Evolutionary conservation across 92 coral and sea anemone species (phyloP), one percentile per base, ranked within the genome.

Genomic region (Porites divaricata): DNA sequence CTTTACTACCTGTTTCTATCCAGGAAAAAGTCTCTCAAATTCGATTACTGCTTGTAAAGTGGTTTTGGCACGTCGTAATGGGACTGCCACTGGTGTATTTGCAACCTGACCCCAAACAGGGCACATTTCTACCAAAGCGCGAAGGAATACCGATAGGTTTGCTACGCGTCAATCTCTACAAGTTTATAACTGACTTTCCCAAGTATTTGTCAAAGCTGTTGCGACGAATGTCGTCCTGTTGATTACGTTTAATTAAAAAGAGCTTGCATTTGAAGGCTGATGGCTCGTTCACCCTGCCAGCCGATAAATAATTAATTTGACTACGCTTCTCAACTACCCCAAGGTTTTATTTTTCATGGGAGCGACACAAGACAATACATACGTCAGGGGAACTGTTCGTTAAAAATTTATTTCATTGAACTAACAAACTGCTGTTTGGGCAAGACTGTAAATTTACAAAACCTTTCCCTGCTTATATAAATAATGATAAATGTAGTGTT

Each of bases 401-500:
- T 83, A 92, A 83, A 94, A 94, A 94, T 94, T 94, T 94, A 94
- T 94, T 94, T 89, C 88, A 86, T 90, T 88, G 98, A 89, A 85
- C 95, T 89, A 90, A 94, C 98, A 94, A 94, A 92, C 94, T 85
- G 88, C 91, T 86, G 86, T 89, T 91, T 94, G 88, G 95, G 91
- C 90, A 90, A 87, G 95, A 92, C 91, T 89, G 98, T 88, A 94
- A 92, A 92, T 94, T 94, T 94, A 94, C 98, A 94, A 94, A 93
- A 91, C 90, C 91, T 86, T 85, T 94, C 89, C 94, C 90, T 88
- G 88, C 95, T 92, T 87, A 83, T 92, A 94, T 94, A 94, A 94
- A 94, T 94, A 94, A 94, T 80, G 80, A 92, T 88, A 91, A 91
- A 84, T 83, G 82, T 75, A 86, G 95, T 81, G 95, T 85, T 94